phyloP scores from a whole-genome alignment of 2,888 invertebrate genomes.

The Drosophila percnosoma region DNA sequence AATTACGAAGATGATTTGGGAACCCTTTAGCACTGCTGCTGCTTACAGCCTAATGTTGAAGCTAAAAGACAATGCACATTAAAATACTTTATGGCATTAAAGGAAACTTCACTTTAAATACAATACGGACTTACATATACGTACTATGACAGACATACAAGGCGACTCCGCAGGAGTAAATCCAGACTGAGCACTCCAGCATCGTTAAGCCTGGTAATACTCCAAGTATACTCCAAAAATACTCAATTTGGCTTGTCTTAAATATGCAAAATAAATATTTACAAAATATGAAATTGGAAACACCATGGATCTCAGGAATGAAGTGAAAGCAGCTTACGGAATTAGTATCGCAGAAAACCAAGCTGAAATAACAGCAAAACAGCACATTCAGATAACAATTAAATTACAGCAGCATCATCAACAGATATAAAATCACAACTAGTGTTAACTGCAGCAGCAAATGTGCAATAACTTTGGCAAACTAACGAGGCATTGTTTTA shows the following conservation, averaged over 20 bases:
- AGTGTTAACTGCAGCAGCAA: conserved; percentile 68
- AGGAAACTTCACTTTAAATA: neutral
- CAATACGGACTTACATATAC: neutral
- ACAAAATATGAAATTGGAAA: neutral
- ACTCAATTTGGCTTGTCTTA: neutral
- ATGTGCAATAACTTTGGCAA: conserved; percentile 62
- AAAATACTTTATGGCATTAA: neutral
- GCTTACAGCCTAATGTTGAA: neutral
- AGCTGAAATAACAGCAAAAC: conserved; percentile 16
- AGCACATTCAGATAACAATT: conserved; percentile 57
- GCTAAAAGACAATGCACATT: neutral
- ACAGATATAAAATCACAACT: conserved; percentile 39
- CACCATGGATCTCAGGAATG: neutral
- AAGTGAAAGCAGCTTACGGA: neutral
- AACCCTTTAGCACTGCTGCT: neutral
- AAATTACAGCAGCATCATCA: conserved; percentile 41
- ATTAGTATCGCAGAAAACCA: conserved; percentile 7
- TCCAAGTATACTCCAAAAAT: neutral
- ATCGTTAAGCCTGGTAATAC: neutral
- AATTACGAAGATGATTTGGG: neutral
- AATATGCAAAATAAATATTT: conserved; percentile 4
- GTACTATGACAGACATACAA: neutral
- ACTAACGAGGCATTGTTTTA: conserved; percentile 61
- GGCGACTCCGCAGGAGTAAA: no score
- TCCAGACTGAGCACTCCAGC: neutral